Conservation (phyloP, 2,888 invertebrate genomes). For the Drosophila suboccidentalis region DNA sequence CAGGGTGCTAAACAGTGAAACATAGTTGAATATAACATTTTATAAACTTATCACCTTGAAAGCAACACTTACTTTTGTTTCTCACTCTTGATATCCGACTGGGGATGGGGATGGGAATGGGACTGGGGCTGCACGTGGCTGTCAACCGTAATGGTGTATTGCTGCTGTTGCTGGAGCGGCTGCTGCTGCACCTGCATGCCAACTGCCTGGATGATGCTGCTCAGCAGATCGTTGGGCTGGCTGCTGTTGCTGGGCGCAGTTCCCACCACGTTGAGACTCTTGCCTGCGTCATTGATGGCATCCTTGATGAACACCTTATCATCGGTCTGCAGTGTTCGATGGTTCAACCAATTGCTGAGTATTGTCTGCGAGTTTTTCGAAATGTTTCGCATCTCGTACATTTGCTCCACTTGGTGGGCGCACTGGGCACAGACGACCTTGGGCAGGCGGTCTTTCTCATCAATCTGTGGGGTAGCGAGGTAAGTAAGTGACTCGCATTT, state of each 20-base stretch:
- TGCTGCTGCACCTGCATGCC: slow-evolving; percentile 82
- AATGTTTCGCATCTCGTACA: slow-evolving; percentile 88
- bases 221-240: slow-evolving; percentile 82
- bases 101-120: slow-evolving; percentile 34
- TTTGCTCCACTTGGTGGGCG: slow-evolving; percentile 88
- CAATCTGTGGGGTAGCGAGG: slow-evolving; percentile 86
- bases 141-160: slow-evolving; percentile 85
- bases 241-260: slow-evolving; percentile 16
- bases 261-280: slow-evolving; percentile 73
- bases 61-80: slow-evolving; percentile 81
- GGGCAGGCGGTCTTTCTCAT: slow-evolving; percentile 89
- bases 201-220: slow-evolving; percentile 85
- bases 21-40: background rate
- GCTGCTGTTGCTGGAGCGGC: slow-evolving; percentile 77
- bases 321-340: slow-evolving; percentile 88
- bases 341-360: slow-evolving; percentile 89
- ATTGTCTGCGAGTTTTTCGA: slow-evolving; percentile 89
- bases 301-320: slow-evolving; percentile 89
- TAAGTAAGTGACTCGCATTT: background rate
- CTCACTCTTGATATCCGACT: slow-evolving; percentile 66
- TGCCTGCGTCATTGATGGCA: slow-evolving; percentile 79
- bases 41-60: background rate
- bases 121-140: slow-evolving; percentile 62
- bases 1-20: slow-evolving; percentile 69
- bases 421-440: slow-evolving; percentile 90